Conservation (phyloP, 2,113 vertebrate species). For the Thalassarche chlororhynchos region DNA sequence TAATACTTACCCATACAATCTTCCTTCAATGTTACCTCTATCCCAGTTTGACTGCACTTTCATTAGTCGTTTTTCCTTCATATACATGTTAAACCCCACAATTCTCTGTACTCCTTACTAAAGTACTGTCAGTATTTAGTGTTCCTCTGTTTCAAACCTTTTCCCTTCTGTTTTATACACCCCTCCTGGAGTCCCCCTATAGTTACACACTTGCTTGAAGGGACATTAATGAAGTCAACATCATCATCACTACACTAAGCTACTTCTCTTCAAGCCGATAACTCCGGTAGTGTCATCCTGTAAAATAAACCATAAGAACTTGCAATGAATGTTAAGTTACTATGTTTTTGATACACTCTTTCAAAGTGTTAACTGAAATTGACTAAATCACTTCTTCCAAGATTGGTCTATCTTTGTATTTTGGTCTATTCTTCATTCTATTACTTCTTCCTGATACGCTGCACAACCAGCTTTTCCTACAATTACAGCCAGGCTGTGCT, state of each 20-base stretch:
- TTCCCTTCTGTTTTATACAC: not conserved
- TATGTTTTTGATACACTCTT: not conserved
- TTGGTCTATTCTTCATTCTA: not conserved
- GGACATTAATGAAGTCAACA: not conserved
- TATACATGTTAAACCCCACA: not conserved
- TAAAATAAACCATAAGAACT: not conserved
- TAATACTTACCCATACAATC: not conserved
- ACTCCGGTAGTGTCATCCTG: not conserved
- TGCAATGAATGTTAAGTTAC: not conserved
- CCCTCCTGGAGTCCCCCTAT: not conserved
- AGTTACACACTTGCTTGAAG: not conserved
- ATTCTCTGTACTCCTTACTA: not conserved
- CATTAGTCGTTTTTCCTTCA: not conserved
- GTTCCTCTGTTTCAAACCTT: not conserved
- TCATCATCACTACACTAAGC: not conserved
- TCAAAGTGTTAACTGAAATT: not conserved
- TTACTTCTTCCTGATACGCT: not conserved
- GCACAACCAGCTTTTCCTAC: not conserved
- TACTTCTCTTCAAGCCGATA: not conserved
- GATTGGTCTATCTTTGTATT: not conserved
- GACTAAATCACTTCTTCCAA: not conserved
- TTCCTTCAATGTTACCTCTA: not conserved
- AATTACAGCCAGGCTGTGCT: not conserved
- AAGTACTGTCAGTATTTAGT: not conserved
- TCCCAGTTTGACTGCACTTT: not conserved